phyloP scores from a whole-genome alignment of 1,140 invertebrate genomes.

The Heliconius nattereri region DNA sequence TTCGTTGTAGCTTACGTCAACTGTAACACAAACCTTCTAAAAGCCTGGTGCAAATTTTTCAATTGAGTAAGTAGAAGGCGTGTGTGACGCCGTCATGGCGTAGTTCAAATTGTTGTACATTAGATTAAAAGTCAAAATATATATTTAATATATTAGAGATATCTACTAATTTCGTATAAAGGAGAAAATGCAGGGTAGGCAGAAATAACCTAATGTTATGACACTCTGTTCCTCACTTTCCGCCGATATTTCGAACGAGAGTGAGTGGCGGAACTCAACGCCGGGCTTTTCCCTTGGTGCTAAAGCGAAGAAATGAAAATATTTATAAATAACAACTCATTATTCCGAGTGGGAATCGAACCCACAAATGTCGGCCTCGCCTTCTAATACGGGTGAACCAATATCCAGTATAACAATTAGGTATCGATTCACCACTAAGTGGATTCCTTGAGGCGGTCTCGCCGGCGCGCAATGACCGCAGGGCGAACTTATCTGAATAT shows the following conservation, averaged over 20 bases:
- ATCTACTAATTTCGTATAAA: background rate
- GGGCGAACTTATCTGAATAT: conserved; percentile 53
- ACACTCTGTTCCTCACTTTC: too few relatives aligned
- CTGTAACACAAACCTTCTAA: conserved; percentile 18
- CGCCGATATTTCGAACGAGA: too few relatives aligned
- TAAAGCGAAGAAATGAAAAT: too few relatives aligned
- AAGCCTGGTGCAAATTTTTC: background rate
- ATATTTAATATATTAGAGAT: too few relatives aligned
- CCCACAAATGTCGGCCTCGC: too few relatives aligned
- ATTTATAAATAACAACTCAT: too few relatives aligned
- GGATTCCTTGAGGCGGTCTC: conserved; percentile 59
- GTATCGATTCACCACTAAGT: conserved; percentile 65
- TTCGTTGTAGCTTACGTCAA: conserved; percentile 53
- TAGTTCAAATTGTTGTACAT: background rate
- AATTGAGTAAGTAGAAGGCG: background rate
- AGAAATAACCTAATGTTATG: too few relatives aligned
- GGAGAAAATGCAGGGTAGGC: background rate
- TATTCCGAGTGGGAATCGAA: too few relatives aligned
- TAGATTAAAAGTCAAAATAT: too few relatives aligned
- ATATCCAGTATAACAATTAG: conserved; percentile 50
- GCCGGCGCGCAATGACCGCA: conserved; percentile 54
- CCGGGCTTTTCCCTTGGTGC: too few relatives aligned
- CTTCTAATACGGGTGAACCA: conserved; percentile 46
- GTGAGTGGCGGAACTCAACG: too few relatives aligned
- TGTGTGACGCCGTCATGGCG: background rate